Evolutionary conservation across 35 echinoderm and acorn worm genomes (phyloP), one percentile per base, ranked within the genome.

Genomic region (Nesometra sesokonis): DNA sequence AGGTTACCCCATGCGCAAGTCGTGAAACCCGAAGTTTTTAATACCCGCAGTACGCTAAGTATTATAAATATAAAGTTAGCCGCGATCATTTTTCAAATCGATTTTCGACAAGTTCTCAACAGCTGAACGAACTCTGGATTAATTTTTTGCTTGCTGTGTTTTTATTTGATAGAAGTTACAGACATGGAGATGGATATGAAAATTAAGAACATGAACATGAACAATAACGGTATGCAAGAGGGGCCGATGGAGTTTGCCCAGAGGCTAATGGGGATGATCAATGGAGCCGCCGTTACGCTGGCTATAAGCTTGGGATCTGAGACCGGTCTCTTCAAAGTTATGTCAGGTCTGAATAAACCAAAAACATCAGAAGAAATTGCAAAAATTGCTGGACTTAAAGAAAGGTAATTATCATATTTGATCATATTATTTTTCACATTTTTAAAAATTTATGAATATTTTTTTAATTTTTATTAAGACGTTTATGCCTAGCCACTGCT

Each of bases 341-440:
- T 83, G 81, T 13, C 81, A 39, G 35, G 34, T 0, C 27, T 83
- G 21, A 39, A 23, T 34, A 38, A 36, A 38, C 34, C 81, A 17
- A 83, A 83, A 83, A 83, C 81, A 30, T 83, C 81, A 30, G 34
- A 83, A 38, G 81, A 83, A 83, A 83, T 83, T 30, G 81, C 81
- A 83, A 38, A 83, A 30, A 38, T 38, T 35, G 81, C 81, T 5
- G 81, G 81, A 83, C 23, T 83, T 7, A 83, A 83, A 39, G 81
- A 83, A 39, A 83, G 81, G 81, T 83, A 9, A 67, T n/a, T n/a
- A n/a, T n/a, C n/a, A n/a, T n/a, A n/a, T n/a, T n/a, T n/a, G n/a
- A n/a, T n/a, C n/a, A 27, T 67, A 27, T 67, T 67, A 13, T 67
- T 67, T 67, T 67, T 67, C 15, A 7, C 39, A 43, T 43, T 43